Evolutionary conservation across 2,113 vertebrate species (phyloP), one percentile per base, ranked within the genome.

Genomic region (Loxodonta africana): DNA sequence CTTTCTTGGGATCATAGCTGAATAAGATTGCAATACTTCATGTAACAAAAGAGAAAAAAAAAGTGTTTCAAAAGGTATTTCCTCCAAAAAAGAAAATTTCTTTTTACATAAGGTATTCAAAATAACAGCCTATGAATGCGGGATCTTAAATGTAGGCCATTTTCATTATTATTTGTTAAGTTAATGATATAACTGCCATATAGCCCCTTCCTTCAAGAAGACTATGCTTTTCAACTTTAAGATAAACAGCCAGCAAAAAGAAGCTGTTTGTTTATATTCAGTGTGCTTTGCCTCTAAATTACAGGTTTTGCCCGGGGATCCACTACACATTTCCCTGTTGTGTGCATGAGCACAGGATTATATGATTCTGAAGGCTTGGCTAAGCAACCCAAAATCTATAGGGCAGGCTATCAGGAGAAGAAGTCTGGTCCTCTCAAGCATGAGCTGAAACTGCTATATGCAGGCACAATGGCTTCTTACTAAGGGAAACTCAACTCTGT

Each of bases 131-230:
- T 60, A 7, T 69, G 0, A 41, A 26, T 28, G 6, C 17, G 48
- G 30, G 73, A 88, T 88, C 9, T 84, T 91, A 88, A 95, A 82
- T 9, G 84, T 14, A 83, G 21, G 63, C 84, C 2, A 78, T 91
- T 85, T 15, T 65, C n/a, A 63, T 46, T 84, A 91, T 71, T 81
- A 73, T 46, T 93, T 86, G 5, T 73, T 78, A 67, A 60, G 6
- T 26, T 53, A 2, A 76, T 80, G 63, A 83, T 77, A 81, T 62
- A 92, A 76, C 6, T 69, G 6, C 62, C 12, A 65, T 71, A 78
- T 30, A 60, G 25, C 83, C 41, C 67, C 25, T 94, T 89, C 33
- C 37, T 65, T 78, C 15, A 92, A 87, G 41, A 85, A 41, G 21
- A 65, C 23, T 83, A 60, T 74, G 78, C 5, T 77, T 28, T 88